Evolutionary conservation across 2,888 invertebrate species (phyloP).

Genomic region (Rotaria socialis): DNA sequence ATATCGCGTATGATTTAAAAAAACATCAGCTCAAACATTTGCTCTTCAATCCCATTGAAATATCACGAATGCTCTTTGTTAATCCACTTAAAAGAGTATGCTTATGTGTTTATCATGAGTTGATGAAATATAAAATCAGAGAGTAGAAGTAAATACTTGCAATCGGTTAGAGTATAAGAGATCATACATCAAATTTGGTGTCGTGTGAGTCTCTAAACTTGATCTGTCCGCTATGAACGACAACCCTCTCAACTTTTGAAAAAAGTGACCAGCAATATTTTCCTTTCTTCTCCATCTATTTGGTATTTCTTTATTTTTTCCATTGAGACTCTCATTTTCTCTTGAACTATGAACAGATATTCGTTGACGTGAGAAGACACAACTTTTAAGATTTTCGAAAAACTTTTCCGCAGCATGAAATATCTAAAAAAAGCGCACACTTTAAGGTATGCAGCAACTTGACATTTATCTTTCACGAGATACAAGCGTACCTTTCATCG

Average conservation of each 20-base stretch:
- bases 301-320: constrained; percentile 4
- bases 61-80: constrained; percentile 4
- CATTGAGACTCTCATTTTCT: not conserved
- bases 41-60: constrained; percentile 13
- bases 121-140: constrained; percentile 25
- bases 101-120: not conserved
- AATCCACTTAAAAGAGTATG: constrained; percentile 19
- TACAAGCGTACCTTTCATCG: not conserved
- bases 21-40: constrained; percentile 3
- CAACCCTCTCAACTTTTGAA: not conserved
- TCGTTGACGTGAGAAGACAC: not conserved
- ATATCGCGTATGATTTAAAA: constrained; percentile 19
- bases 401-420: not conserved
- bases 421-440: not conserved
- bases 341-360: not conserved
- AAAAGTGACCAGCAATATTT: not conserved
- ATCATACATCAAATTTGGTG: not conserved
- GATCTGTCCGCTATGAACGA: not conserved
- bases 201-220: not conserved
- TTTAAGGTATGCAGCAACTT: not conserved
- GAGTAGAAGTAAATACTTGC: not conserved
- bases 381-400: constrained; percentile 6
- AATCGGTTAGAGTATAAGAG: not conserved
- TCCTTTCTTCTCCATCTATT: constrained; percentile 11
- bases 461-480: not conserved